A percentile compares a stretch with the other conserved stretches of the same genome.
phyloP scores from a whole-genome alignment of 2,113 vertebrate species.

The Leucoraja erinaceus region DNA sequence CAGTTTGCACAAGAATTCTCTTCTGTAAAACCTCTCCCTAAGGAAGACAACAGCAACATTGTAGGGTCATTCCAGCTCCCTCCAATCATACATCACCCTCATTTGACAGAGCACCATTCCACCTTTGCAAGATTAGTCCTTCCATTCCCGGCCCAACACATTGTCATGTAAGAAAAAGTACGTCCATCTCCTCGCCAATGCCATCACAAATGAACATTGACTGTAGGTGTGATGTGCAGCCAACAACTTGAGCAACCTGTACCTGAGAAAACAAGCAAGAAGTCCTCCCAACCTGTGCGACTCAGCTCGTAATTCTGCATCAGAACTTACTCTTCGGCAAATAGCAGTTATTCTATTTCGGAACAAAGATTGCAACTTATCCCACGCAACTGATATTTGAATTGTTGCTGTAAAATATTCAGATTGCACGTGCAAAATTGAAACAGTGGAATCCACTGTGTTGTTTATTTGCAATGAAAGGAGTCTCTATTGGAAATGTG shows the following conservation, averaged over 20 bases:
- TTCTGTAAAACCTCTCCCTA: not conserved
- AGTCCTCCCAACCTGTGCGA: not conserved
- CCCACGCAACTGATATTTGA: not conserved
- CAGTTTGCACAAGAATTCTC: not conserved
- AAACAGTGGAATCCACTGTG: not conserved
- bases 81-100: not conserved
- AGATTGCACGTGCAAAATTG: not conserved
- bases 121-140: not conserved
- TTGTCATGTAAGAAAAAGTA: not conserved
- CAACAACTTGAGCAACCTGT: too few relatives aligned
- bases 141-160: not conserved
- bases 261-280: not conserved
- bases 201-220: not conserved
- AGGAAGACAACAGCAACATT: not conserved
- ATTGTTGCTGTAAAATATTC: not conserved
- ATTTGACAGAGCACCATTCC: not conserved
- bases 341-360: not conserved
- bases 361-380: not conserved
- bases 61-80: not conserved
- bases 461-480: not conserved
- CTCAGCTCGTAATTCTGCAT: not conserved
- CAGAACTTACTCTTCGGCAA: not conserved
- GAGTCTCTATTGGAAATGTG: not conserved
- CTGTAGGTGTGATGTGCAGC: not conserved
- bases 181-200: not conserved